Percentiles rank a stretch among this genome's conserved stretches.
Conservation (phyloP, 1,140 invertebrate genomes). For the Metaphire vulgaris region DNA sequence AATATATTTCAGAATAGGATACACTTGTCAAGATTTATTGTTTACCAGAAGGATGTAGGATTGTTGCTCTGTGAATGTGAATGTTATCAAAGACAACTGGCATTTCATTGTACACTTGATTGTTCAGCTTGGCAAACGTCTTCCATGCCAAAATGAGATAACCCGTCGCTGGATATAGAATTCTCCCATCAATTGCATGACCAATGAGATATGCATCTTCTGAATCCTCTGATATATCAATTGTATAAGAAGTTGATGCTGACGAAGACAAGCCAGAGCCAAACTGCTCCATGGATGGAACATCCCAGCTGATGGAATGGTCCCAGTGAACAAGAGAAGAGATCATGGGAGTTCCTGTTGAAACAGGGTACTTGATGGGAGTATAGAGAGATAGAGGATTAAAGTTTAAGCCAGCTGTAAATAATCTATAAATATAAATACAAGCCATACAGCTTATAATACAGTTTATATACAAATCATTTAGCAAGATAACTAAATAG, state of each 20-base stretch:
- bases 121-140: conserved; percentile 75
- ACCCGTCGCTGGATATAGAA: conserved; percentile 90
- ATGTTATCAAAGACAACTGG: conserved; percentile 81
- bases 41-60: conserved; percentile 70
- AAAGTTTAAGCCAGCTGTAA: conserved; percentile 70
- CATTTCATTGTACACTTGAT: conserved; percentile 68
- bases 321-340: conserved; percentile 82
- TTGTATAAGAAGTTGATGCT: conserved; percentile 8
- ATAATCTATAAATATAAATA: too few relatives aligned
- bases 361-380: conserved; percentile 72
- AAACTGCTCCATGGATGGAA: conserved; percentile 49
- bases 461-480: too few relatives aligned
- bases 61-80: conserved; percentile 81
- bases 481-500: too few relatives aligned
- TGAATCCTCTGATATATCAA: conserved; percentile 63
- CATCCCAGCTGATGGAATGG: conserved; percentile 61
- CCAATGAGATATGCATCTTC: conserved; percentile 70
- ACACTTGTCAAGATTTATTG: not conserved
- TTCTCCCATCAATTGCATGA: conserved; percentile 88
- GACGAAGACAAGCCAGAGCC: conserved; percentile 16
- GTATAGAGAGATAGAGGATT: conserved; percentile 64
- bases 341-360: conserved; percentile 80
- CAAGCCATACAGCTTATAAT: too few relatives aligned
- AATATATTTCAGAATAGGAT: too few relatives aligned
- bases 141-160: conserved; percentile 89